Evolutionary conservation across 2,113 vertebrate species (phyloP).

Genomic region (Brevimyrus niger): DNA sequence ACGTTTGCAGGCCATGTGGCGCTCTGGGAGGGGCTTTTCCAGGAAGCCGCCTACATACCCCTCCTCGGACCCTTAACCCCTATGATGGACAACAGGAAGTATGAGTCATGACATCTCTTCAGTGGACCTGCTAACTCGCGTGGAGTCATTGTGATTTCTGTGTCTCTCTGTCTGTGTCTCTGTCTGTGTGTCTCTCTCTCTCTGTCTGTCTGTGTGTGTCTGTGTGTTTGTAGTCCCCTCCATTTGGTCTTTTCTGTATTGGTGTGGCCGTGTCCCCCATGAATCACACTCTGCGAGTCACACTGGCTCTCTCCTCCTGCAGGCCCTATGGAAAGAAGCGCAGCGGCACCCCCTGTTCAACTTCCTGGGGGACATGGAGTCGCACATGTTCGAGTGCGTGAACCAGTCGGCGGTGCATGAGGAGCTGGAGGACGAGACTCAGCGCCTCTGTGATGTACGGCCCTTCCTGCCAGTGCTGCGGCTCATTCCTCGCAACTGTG

Average conservation of each 20-base stretch:
- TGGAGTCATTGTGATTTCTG: background rate
- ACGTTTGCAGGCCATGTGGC: background rate
- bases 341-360: conserved; percentile 84
- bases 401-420: conserved; percentile 94
- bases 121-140: background rate
- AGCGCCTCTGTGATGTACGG: conserved; percentile 85
- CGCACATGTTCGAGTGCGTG: conserved; percentile 95
- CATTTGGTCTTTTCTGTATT: background rate
- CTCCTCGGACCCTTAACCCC: background rate
- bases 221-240: background rate
- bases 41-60: no score
- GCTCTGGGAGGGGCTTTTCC: no score
- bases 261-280: background rate
- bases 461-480: conserved; percentile 93
- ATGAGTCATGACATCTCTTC: conserved; percentile 4
- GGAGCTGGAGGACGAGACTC: conserved; percentile 89
- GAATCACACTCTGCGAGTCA: background rate
- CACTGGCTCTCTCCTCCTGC: background rate
- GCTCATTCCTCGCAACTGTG: conserved; percentile 83
- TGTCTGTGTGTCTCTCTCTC: accelerated
- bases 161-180: background rate
- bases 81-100: background rate
- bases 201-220: background rate
- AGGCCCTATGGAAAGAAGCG: conserved; percentile 96
- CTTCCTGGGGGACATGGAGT: conserved; percentile 85